Evolutionary conservation across 1,140 invertebrate species (phyloP), one percentile per base, ranked within the genome.

Genomic region (Philotrypesis tridentata): DNA sequence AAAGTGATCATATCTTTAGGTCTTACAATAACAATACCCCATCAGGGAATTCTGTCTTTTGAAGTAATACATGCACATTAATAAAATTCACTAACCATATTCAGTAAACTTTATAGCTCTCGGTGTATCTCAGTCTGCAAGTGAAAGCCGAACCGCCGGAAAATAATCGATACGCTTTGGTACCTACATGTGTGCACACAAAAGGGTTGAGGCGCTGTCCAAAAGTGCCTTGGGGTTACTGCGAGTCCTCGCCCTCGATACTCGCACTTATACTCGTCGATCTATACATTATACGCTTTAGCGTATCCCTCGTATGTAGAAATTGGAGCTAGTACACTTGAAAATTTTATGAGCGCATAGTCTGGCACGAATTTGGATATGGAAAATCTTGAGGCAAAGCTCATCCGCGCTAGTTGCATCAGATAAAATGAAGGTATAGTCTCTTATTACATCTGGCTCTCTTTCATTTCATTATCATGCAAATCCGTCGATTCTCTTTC

Each of bases 131-230:
- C 21, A 21, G 31, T 5, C 48, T 5, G 29, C 55, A 55, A 79
- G 65, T 55, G 68, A 27, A 55, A 68, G 29, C 25, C 37, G 25
- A 55, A 21, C 12, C 40, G 48, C 21, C 11, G 63, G 67, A 63
- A 73, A 80, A 73, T 72, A 80, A 80, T 80, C 78, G 78, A 80
- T 80, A 80, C 67, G 67, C 48, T 17, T 55, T 17, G n/a, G 21
- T 55, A 55, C n/a, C 48, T 70, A 40, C 31, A n/a, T 17, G 9
- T 33, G 23, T 40, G 6, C n/a, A 60, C 9, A 9, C 37, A 71
- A 79, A 80, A 80, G 70, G 78, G 78, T 40, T 80, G 48, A 1
- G 23, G 40, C 40, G 33, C 17, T 14, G 40, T 29, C 37, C 37
- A 7, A 43, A 78, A 68, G 63, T 78, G 65, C 77, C 77, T 37